phyloP scores from a whole-genome alignment of 2,888 invertebrate species.

The Patella caerulea region DNA sequence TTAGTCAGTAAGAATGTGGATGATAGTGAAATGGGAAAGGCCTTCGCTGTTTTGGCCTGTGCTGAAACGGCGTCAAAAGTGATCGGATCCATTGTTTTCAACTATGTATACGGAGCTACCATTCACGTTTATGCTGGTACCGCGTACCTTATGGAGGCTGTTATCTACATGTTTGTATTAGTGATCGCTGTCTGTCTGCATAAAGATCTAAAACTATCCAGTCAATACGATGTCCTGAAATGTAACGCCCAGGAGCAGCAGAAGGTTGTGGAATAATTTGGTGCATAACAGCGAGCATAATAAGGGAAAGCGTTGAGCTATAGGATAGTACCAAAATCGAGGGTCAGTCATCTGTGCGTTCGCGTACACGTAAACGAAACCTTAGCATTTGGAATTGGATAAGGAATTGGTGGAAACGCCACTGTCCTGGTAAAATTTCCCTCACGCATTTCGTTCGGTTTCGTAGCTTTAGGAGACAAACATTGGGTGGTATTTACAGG shows the following conservation, averaged over 20 bases:
- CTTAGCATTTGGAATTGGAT: too few species aligned
- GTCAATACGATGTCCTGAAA: constrained; percentile 42
- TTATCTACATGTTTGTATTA: constrained; percentile 51
- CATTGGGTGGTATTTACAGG: too few species aligned
- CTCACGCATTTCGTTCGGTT: too few species aligned
- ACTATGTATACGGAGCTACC: constrained; percentile 64
- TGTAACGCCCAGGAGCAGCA: neutral
- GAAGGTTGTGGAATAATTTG: neutral
- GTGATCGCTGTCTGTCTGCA: constrained; percentile 44
- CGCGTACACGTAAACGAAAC: too few species aligned
- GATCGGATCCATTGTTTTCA: constrained; percentile 20
- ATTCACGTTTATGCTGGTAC: constrained; percentile 62
- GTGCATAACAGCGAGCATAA: too few species aligned
- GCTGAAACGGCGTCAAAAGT: neutral
- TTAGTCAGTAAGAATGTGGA: constrained; percentile 35
- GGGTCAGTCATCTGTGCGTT: too few species aligned
- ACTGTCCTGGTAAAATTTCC: too few species aligned
- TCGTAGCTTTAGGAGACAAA: too few species aligned
- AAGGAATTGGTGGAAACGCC: too few species aligned
- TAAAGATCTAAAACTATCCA: constrained; percentile 37
- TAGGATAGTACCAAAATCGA: too few species aligned
- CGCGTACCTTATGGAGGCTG: constrained; percentile 60
- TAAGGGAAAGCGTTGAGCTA: too few species aligned
- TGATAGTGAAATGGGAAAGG: neutral
- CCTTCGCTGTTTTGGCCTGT: constrained; percentile 1